Base-by-base conservation (phyloP, 2,113 vertebrate genomes). In the Erythrocercus mccallii region DNA sequence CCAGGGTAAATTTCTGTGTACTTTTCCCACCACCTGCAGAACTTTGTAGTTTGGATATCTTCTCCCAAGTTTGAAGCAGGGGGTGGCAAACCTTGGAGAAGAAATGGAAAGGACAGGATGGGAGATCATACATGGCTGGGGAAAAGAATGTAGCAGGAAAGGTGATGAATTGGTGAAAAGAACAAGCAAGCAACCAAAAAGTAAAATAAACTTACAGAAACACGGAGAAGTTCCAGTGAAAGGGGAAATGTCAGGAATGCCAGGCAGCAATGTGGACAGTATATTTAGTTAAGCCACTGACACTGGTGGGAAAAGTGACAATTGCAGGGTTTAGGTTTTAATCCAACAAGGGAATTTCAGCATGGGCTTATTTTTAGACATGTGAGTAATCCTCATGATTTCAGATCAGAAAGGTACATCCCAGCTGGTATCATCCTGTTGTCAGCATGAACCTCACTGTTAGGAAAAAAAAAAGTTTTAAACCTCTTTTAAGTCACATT, bases 121-220 rank as follows among this genome's bases (percentile, higher is more conserved):
- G 54, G 65, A 66, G 68, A 58, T 69, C 38, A 27, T 10, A 14
- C 3, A 45, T 0, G 3, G 38, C 54, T 58, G 35, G 56, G 50
- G 40, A 73, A 91, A 86, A 21, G 14, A 37, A 89, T 1, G 4
- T 12, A 60, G 40, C 45, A 48, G 47, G 28, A 61, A 70, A 84
- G 38, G n/a, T 51, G 56, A 87, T 74, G 65, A 89, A 84, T 30
- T 54, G 35, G 69, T 66, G 35, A 42, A 45, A 70, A 86, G 66
- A 82, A 87, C 62, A 72, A 47, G 37, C 37, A 90, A 92, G 64
- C 35, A 16, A 64, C 7, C 10, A n/a, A 45, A 71, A 70, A 81
- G 23, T 58, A 81, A 92, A 96, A 94, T 73, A 86, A 96, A 92
- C 81, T 56, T 62, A 54, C 14, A 78, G 64, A 64, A 92, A 91